A percentile compares a stretch with the other conserved stretches of the same genome.
Conservation (phyloP, 2,113 vertebrate species). For the Dolichallabes microphthalmus region DNA sequence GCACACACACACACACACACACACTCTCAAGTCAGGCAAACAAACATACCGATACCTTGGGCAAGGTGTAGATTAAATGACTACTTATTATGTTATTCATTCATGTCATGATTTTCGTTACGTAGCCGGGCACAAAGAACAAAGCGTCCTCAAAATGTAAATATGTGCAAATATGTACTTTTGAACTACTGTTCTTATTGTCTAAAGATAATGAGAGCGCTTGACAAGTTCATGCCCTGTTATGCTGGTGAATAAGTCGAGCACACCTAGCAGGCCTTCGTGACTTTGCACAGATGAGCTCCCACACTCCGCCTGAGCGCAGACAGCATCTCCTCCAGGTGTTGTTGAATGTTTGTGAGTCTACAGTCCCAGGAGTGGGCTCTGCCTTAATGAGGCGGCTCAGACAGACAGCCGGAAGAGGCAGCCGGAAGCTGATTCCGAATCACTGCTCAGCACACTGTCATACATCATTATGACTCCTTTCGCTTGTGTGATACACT, state of each 20-base stretch:
- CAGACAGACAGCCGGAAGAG: constrained; percentile 34
- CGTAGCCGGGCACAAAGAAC: not conserved
- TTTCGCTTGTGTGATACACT: constrained; percentile 31
- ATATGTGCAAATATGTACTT: not conserved
- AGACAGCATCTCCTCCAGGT: constrained; percentile 10
- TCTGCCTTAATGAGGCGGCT: constrained; percentile 43
- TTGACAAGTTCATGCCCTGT: not conserved
- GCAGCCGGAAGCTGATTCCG: constrained; percentile 32
- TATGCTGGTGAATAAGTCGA: not conserved
- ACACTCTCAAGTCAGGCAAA: constrained; percentile 2
- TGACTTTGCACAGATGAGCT: constrained; percentile 4
- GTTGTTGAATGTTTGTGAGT: constrained; percentile 12
- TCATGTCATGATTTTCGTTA: not conserved
- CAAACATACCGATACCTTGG: not conserved
- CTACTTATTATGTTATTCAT: not conserved
- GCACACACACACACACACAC: constrained; percentile 9
- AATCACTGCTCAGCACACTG: constrained; percentile 28
- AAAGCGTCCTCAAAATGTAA: not conserved
- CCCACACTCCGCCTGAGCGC: not conserved
- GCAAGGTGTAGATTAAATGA: not conserved
- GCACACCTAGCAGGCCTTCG: not conserved
- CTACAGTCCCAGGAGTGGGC: not conserved
- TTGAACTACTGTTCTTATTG: not conserved
- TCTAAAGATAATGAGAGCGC: constrained; percentile 29
- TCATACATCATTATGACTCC: constrained; percentile 46